Evolutionary conservation across 2,113 vertebrate species (phyloP), one percentile per base, ranked within the genome.

Genomic region (Aplodontia rufa): DNA sequence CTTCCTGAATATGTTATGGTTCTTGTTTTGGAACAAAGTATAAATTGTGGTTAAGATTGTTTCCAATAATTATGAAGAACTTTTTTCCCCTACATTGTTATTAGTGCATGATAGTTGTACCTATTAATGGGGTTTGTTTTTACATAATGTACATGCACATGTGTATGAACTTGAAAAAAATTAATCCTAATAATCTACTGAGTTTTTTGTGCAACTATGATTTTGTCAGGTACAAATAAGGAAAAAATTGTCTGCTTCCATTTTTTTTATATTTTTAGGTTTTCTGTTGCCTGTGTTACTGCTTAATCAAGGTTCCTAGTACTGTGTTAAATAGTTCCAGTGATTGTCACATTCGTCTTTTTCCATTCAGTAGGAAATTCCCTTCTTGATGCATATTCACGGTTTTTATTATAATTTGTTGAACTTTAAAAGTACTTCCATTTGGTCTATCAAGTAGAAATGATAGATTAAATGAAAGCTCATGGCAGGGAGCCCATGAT

Each of bases 161-260:
- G n/a, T n/a, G n/a, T n/a, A n/a, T n/a, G n/a, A n/a, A n/a, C n/a
- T n/a, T 92, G 30, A 32, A 40, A 35, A 20, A 64, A 40, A 55
- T 90, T 92, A 90, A 78, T 94, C 20, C 42, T 96, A 60, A 42
- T 92, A 82, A 4, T 82, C 28, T 37, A 4, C 11, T n/a, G 30
- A 69, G 40, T 84, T 90, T 93, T 94, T 55, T 83, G 0, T 62
- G 28, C 20, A 49, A 47, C 32, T 76, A 55, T 55, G 58, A 68
- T 82, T 94, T 16, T 92, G 53, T 95, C 69, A 87, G n/a, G 72
- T 80, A 32, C n/a, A 80, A n/a, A 83, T 90, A 89, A 92, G 47
- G 72, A 85, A 40, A 84, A 17, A 84, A n/a, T n/a, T n/a, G n/a
- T n/a, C 58, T 95, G 51, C 14, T 86, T 72, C 58, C 45, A 40